Base-by-base conservation (phyloP, 2,888 invertebrate genomes). In the Drosophila prolongata region DNA sequence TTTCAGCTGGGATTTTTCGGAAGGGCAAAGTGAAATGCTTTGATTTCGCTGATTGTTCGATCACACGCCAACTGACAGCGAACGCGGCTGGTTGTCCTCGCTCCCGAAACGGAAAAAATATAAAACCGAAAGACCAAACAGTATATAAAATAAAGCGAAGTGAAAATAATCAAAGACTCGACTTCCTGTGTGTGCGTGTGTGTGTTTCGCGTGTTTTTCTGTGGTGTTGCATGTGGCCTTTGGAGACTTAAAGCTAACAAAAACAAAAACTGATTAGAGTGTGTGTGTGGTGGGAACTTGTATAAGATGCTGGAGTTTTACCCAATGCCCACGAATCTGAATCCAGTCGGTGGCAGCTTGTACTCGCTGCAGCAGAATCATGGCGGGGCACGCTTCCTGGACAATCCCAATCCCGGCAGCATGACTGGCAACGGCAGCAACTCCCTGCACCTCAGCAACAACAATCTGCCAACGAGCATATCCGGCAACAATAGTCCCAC, bases 61-160 rank as follows among this genome's bases (percentile, higher is more conserved):
- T 91, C 92, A 92, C 89, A 91, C 90, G 91, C 89, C 87, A 90
- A 84, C 90, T 87, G 91, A 90, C 91, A 90, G 89, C 89, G 87
- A 76, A 90, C 89, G 88, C 80, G 83, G 86, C 83, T 90, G 91
- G 92, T 91, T 90, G 90, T 84, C 77, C 80, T 80, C 87, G 80
- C 79, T 62, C 53, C 60, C 49, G 61, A 35, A 50, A 24, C 67
- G 50, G 34, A 66, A 52, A 1, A 1, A 49, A 24, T 24, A 24
- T n/a, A 8, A 9, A 34, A 72, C 34, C 42, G n/a, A 24, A 5
- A n/a, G 34, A n/a, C 27, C 34, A 11, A 49, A 49, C 47, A 19
- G 49, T 11, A 19, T 3, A 35, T 16, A 16, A 37, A 30, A 34
- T 16, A 16, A 37, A 30, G 35, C 38, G 35, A 19, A 44, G 47